Percentiles rank a stretch among this genome's conserved stretches.
These are phyloP conservation scores for Lineus longissimus DNA, from an alignment of 1,140 invertebrate genomes.

Conservation along the genomic window DNA sequence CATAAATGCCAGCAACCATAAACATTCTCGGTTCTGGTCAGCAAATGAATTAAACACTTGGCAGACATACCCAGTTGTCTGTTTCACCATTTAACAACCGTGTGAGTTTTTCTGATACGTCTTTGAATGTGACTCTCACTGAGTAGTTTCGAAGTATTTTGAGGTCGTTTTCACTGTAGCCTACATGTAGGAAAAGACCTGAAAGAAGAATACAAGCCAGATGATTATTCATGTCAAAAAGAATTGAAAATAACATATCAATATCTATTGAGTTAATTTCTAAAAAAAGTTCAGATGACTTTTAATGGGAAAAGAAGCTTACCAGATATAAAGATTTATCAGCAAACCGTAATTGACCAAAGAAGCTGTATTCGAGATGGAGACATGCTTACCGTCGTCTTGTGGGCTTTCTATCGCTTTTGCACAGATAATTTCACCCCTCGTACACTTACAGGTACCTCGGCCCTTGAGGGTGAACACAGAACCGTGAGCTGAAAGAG, in stretches of 20 bases:
- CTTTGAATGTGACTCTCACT: not conserved
- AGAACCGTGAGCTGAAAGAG: slow-evolving; percentile 4
- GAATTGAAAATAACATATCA: not conserved
- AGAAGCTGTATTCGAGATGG: not conserved
- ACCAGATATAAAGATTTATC: not conserved
- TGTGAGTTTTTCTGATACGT: not conserved
- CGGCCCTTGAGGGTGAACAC: not conserved
- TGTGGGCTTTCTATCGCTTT: not conserved
- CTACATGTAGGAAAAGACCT: slow-evolving; percentile 4
- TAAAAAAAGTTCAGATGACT: not conserved
- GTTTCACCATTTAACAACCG: slow-evolving; percentile 3
- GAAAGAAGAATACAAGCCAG: not conserved
- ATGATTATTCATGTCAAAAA: not conserved
- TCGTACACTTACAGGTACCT: not conserved
- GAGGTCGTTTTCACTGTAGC: not conserved
- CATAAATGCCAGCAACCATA: not conserved
- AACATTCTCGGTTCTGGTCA: too few relatives aligned
- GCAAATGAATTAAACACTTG: too few relatives aligned
- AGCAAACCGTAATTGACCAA: not conserved
- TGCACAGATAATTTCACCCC: slow-evolving; percentile 5
- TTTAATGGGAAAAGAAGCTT: not conserved
- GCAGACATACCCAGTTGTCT: not conserved
- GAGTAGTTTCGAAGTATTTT: not conserved
- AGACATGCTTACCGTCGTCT: not conserved
- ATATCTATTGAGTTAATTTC: not conserved